phyloP scores from a whole-genome alignment of 2,888 invertebrate genomes.

The Dyspetes luteomarginatus region DNA sequence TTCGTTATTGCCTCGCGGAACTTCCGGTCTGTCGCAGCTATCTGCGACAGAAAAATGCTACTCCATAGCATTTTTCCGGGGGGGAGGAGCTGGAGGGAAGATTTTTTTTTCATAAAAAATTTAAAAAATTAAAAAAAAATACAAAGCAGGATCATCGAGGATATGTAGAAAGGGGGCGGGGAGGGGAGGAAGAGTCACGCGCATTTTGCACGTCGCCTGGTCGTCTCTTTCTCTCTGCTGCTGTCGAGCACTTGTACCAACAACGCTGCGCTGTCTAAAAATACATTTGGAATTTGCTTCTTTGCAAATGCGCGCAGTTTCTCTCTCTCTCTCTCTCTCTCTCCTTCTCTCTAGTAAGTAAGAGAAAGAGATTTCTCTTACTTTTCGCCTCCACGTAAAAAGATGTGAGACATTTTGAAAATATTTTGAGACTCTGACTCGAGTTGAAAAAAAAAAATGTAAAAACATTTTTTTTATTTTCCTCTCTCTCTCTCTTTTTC shows the following conservation, averaged over 20 bases:
- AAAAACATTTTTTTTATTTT: too few species aligned
- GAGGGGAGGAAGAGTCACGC: conserved; percentile 9
- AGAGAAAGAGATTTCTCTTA: conserved; percentile 29
- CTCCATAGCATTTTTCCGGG: too few species aligned
- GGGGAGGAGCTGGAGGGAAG: too few species aligned
- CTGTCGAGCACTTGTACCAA: conserved; percentile 58
- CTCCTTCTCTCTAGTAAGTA: conserved; percentile 3
- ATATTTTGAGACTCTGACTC: conserved; percentile 24
- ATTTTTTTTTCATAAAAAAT: too few species aligned
- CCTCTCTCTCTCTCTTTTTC: background rate
- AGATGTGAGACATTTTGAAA: conserved; percentile 24
- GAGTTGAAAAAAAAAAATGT: background rate
- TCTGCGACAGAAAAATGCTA: too few species aligned
- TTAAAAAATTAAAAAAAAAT: background rate
- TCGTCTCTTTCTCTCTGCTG: conserved; percentile 24
- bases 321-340: conserved; percentile 3
- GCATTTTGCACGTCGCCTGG: conserved; percentile 37
- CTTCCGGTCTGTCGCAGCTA: conserved; percentile 26
- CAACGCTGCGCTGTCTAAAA: conserved; percentile 55
- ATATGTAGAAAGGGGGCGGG: too few species aligned
- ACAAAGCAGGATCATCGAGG: conserved; percentile 16
- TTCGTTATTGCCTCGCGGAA: conserved; percentile 47
- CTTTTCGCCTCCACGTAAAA: conserved; percentile 6
- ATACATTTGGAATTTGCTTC: conserved; percentile 63
- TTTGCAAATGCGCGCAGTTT: conserved; percentile 55